A percentile compares a stretch with the other conserved stretches of the same genome.
These are phyloP conservation scores for Diabrotica virgifera DNA, from an alignment of 1,140 invertebrate species.

Conservation along the genomic window DNA sequence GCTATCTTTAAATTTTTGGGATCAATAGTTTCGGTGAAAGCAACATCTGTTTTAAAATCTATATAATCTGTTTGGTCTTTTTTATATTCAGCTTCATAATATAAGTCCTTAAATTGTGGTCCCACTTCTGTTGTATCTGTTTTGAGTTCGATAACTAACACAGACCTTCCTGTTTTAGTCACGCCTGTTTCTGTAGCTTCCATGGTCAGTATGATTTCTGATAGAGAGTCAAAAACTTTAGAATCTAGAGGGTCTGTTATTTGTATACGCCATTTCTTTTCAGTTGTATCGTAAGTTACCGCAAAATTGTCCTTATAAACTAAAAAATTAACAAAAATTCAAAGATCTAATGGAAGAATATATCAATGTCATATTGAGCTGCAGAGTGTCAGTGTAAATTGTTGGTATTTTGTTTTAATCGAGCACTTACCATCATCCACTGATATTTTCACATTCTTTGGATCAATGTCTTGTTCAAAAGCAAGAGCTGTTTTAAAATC, in stretches of 20 bases:
- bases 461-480: neutral
- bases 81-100: slow-evolving; percentile 1
- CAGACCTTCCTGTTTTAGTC: slow-evolving; percentile 6
- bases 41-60: neutral
- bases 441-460: too few species aligned
- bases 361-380: too few species aligned
- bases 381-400: too few species aligned
- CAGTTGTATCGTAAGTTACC: neutral
- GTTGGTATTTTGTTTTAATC: too few species aligned
- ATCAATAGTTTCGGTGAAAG: neutral
- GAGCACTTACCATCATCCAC: too few species aligned
- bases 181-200: slow-evolving; percentile 14
- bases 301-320: neutral
- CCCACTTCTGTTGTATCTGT: neutral
- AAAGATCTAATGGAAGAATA: too few species aligned
- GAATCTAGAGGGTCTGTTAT: neutral
- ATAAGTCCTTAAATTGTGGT: slow-evolving; percentile 6
- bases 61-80: neutral
- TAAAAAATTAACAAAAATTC: neutral
- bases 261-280: neutral
- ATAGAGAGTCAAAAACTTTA: slow-evolving; percentile 5
- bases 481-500: slow-evolving; percentile 4
- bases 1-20: neutral
- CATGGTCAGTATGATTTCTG: slow-evolving; percentile 20
- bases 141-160: slow-evolving; percentile 22